phyloP scores from a whole-genome alignment of 2,797 vertebrate species.

The Apogon hyalosoma region DNA sequence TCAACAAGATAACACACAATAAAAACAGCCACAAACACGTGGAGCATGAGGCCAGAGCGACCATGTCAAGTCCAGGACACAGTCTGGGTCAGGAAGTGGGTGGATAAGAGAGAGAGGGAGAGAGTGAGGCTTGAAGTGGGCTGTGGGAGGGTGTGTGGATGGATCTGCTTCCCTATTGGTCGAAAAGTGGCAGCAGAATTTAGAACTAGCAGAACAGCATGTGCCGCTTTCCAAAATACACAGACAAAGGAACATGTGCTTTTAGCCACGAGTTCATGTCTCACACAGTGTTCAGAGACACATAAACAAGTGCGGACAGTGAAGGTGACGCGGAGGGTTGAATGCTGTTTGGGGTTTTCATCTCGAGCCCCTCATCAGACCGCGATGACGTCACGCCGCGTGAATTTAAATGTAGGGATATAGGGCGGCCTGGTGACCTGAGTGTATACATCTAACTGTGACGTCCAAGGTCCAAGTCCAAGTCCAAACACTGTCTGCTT shows the following conservation, averaged over 20 bases:
- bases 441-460: not conserved
- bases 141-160: conserved; percentile 61
- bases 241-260: not conserved
- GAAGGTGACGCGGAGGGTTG: not conserved
- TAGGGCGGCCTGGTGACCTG: not conserved
- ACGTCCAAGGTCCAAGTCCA: not conserved
- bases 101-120: conserved; percentile 4
- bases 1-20: conserved; percentile 23
- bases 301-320: not conserved
- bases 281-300: not conserved
- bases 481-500: no score
- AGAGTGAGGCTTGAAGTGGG: conserved; percentile 15
- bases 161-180: conserved; percentile 69
- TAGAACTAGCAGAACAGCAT: conserved; percentile 64
- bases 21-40: conserved; percentile 16
- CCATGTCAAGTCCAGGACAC: conserved; percentile 40
- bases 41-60: conserved; percentile 21
- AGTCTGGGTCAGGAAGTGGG: conserved; percentile 24
- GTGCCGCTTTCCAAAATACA: conserved; percentile 52
- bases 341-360: not conserved
- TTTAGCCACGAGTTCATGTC: not conserved
- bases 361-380: not conserved
- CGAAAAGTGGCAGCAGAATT: conserved; percentile 59
- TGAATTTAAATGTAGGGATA: not conserved
- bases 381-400: not conserved